A percentile compares a stretch with the other conserved stretches of the same genome.
These are phyloP conservation scores for Sarcophaga bullata DNA, from an alignment of 1,140 invertebrate genomes.

Conservation along the genomic window DNA sequence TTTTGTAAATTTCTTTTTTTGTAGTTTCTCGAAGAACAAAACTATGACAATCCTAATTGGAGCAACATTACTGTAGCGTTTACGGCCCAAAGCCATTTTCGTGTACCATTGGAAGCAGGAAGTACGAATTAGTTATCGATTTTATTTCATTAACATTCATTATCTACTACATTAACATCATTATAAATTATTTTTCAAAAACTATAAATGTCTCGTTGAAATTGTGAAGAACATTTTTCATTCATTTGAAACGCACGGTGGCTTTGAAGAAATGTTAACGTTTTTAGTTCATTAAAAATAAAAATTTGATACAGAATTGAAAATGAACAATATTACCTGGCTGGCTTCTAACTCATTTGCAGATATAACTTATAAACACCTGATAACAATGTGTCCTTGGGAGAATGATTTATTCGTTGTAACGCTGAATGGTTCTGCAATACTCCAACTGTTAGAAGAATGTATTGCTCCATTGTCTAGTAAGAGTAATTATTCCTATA, in stretches of 20 bases:
- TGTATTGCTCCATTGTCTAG: conserved; percentile 64
- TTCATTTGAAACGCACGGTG: too few species aligned
- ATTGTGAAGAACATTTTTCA: too few species aligned
- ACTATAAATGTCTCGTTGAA: too few species aligned
- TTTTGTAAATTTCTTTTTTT: background rate
- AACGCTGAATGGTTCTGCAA: conserved; percentile 71
- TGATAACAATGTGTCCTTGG: conserved; percentile 77
- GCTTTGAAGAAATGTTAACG: too few species aligned
- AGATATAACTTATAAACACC: conserved; percentile 74
- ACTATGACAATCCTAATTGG: conserved; percentile 68
- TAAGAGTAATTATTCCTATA: conserved; percentile 63
- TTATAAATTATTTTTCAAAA: too few species aligned
- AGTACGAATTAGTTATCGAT: background rate
- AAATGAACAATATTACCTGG: too few species aligned
- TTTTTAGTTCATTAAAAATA: too few species aligned
- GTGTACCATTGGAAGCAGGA: conserved; percentile 68
- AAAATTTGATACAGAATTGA: too few species aligned
- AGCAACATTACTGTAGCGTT: conserved; percentile 75
- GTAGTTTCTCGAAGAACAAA: conserved; percentile 18
- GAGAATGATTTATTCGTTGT: conserved; percentile 77
- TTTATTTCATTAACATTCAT: too few species aligned
- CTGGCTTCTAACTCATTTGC: conserved; percentile 29
- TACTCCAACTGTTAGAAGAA: conserved; percentile 72
- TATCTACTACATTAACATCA: too few species aligned
- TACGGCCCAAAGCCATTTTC: conserved; percentile 76